Conservation (phyloP, 2,113 vertebrate species). For the Sturnira hondurensis region DNA sequence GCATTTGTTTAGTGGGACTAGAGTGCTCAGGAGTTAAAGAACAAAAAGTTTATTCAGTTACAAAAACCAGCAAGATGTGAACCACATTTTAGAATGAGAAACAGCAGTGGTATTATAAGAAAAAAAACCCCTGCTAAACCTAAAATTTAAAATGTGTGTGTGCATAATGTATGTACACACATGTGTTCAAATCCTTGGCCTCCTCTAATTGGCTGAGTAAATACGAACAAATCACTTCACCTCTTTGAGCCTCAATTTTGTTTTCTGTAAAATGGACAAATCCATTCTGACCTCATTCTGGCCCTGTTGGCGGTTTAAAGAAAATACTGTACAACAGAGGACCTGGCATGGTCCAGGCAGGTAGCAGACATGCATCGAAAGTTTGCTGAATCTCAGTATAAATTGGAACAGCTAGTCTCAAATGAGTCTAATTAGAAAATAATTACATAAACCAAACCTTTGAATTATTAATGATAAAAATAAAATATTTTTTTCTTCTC, state of each 20-base stretch:
- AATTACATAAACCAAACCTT: conserved; percentile 12
- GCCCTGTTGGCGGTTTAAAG: background rate
- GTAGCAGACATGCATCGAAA: background rate
- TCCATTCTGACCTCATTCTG: background rate
- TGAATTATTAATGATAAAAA: conserved; percentile 3
- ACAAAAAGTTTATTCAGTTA: conserved; percentile 38
- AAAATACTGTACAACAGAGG: background rate
- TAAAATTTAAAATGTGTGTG: background rate
- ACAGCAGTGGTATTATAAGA: conserved; percentile 29
- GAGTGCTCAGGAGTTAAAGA: conserved; percentile 48
- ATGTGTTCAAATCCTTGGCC: background rate
- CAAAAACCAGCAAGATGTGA: conserved; percentile 57
- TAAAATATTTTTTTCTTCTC: background rate
- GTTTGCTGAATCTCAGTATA: background rate
- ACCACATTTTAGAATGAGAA: conserved; percentile 55
- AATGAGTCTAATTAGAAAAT: conserved; percentile 11
- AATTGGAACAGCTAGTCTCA: background rate
- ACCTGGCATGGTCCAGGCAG: background rate
- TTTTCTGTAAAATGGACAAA: conserved; percentile 29
- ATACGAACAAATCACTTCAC: background rate
- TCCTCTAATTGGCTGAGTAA: conserved; percentile 4
- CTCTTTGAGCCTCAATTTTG: background rate
- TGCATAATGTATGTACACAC: background rate
- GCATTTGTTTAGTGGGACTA: background rate
- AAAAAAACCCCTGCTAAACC: background rate